Percentiles rank a stretch among this genome's conserved stretches.
Evolutionary conservation across 1,140 invertebrate species (phyloP).

Genomic region (Aphis gossypii): DNA sequence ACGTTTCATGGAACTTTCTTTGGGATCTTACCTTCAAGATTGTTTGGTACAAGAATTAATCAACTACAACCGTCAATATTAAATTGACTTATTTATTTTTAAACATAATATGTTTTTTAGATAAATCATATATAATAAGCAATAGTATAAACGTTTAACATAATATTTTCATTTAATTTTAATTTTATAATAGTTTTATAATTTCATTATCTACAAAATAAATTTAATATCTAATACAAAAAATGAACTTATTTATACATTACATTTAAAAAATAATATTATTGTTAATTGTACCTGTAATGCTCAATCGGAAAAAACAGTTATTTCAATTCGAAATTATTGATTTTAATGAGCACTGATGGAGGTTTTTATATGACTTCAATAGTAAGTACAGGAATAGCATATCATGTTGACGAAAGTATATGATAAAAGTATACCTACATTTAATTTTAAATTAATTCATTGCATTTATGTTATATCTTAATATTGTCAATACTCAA

Average conservation of each 20-base stretch:
- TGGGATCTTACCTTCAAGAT: not conserved
- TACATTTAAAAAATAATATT: not conserved
- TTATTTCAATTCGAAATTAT: not conserved
- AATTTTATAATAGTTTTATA: not conserved
- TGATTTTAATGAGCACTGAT: not conserved
- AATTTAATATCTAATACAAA: not conserved
- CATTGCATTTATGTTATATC: not conserved
- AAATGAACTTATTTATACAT: too few species aligned
- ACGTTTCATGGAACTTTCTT: conserved; percentile 13
- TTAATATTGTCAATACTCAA: not conserved
- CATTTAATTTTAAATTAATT: not conserved
- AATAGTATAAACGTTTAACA: not conserved
- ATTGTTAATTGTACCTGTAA: not conserved
- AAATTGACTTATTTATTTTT: not conserved
- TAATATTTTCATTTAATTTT: not conserved
- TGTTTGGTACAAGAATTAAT: not conserved
- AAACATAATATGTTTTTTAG: not conserved
- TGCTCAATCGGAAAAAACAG: not conserved
- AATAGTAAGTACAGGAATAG: not conserved
- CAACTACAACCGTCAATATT: not conserved
- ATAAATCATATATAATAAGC: not conserved
- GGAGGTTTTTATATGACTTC: not conserved
- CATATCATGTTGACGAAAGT: not conserved
- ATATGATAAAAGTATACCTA: not conserved
- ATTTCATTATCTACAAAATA: not conserved